phyloP scores from a whole-genome alignment of 1,140 invertebrate species.

The Pachypsylla venusta region DNA sequence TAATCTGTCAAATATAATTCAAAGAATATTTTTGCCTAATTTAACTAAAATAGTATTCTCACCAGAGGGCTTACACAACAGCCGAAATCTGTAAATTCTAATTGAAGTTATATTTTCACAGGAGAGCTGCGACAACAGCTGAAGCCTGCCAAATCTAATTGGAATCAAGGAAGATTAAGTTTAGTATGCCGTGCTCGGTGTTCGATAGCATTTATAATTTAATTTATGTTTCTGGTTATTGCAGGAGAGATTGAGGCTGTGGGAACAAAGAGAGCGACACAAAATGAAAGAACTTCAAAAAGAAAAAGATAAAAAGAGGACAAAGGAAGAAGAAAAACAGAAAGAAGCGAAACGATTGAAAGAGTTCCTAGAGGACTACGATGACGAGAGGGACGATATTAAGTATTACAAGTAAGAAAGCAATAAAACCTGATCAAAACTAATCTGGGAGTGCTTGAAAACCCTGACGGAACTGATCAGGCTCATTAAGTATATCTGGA shows the following conservation, averaged over 20 bases:
- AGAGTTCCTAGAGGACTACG: conserved; percentile 97
- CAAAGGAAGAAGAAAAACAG: conserved; percentile 68
- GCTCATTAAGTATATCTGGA: too few species aligned
- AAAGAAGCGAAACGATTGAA: conserved; percentile 85
- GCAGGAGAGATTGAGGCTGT: conserved; percentile 51
- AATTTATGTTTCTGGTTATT: conserved; percentile 14
- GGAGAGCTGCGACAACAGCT: too few species aligned
- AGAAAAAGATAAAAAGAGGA: conserved; percentile 67
- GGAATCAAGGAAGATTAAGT: too few species aligned
- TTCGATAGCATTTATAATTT: conserved; percentile 8
- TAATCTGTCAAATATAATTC: too few species aligned
- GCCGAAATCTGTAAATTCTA: too few species aligned
- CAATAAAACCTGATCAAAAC: too few species aligned
- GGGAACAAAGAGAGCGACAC: conserved; percentile 86
- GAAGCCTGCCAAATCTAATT: too few species aligned
- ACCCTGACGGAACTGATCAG: too few species aligned
- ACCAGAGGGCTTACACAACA: too few species aligned
- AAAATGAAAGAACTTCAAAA: conserved; percentile 87
- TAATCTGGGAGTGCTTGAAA: too few species aligned
- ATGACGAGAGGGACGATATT: conserved; percentile 90
- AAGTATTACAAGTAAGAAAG: conserved; percentile 80
- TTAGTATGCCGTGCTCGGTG: background rate
- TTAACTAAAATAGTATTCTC: background rate
- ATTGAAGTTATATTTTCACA: too few species aligned
- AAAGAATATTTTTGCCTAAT: background rate